A percentile compares a stretch with the other conserved stretches of the same genome.
Evolutionary conservation across 2,888 invertebrate genomes (phyloP).

Genomic region (Lycaena phlaeas): DNA sequence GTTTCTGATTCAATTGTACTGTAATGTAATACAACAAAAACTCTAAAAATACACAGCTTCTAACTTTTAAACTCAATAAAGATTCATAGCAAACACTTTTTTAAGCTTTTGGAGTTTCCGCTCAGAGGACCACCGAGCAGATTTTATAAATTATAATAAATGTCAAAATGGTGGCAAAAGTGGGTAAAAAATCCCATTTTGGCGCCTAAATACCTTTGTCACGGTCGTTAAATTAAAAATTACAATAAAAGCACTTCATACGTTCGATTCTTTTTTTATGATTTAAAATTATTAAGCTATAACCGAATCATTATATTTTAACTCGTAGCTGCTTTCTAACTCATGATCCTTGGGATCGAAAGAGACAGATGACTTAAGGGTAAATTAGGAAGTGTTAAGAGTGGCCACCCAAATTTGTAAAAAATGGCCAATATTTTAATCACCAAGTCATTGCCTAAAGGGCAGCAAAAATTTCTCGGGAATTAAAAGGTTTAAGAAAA

Average conservation of each 20-base stretch:
- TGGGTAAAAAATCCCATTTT: constrained; percentile 33
- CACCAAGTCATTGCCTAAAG: too few species aligned
- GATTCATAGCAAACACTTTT: too few species aligned
- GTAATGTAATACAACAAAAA: too few species aligned
- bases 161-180: constrained; percentile 32
- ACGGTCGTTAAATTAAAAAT: constrained; percentile 39
- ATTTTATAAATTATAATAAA: constrained; percentile 31
- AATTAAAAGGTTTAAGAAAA: too few species aligned
- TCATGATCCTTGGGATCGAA: constrained; percentile 11
- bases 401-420: constrained; percentile 31
- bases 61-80: too few species aligned
- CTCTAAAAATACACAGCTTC: too few species aligned
- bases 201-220: constrained; percentile 53
- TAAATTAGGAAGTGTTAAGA: constrained; percentile 23
- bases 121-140: background rate
- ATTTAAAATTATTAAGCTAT: constrained; percentile 53
- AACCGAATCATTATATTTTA: constrained; percentile 29
- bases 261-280: constrained; percentile 29
- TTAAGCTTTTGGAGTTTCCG: too few species aligned
- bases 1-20: too few species aligned
- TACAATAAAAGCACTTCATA: constrained; percentile 28
- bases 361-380: constrained; percentile 19
- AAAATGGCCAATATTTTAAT: too few species aligned
- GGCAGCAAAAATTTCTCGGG: too few species aligned
- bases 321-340: constrained; percentile 19